These are phyloP conservation scores for Antennarius striatus DNA, from an alignment of 2,113 vertebrate species.

Conservation along the genomic window DNA sequence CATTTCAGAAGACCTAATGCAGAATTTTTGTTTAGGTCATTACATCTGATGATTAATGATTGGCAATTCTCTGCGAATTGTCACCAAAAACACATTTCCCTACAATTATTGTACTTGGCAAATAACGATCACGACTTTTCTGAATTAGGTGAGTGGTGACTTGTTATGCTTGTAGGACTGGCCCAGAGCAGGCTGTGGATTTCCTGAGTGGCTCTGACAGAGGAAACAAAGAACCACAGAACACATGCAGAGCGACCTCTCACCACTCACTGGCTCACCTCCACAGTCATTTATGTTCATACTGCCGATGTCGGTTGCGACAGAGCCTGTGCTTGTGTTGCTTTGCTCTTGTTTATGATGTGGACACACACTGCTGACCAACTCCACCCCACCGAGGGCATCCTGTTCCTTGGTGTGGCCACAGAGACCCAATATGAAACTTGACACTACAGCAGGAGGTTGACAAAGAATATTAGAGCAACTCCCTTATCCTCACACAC, in stretches of 20 bases:
- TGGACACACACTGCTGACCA: slow-evolving; percentile 34
- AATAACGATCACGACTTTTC: slow-evolving; percentile 41
- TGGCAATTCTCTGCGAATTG: slow-evolving; percentile 40
- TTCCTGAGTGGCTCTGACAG: slow-evolving; percentile 57
- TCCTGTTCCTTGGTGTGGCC: slow-evolving; percentile 57
- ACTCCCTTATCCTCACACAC: slow-evolving; percentile 44
- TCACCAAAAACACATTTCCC: slow-evolving; percentile 35
- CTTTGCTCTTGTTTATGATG: slow-evolving; percentile 26
- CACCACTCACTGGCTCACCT: slow-evolving; percentile 59
- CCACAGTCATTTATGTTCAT: slow-evolving; percentile 54
- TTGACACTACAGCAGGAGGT: slow-evolving; percentile 77
- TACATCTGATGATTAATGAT: slow-evolving; percentile 15
- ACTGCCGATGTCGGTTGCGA: slow-evolving; percentile 54
- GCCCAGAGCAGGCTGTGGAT: slow-evolving; percentile 32
- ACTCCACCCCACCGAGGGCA: slow-evolving; percentile 52
- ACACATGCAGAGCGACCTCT: slow-evolving; percentile 59
- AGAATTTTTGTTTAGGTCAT: slow-evolving; percentile 13
- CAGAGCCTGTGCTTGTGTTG: slow-evolving; percentile 34
- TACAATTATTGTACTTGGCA: slow-evolving; percentile 53
- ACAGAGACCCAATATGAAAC: slow-evolving; percentile 69
- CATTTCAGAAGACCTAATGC: slow-evolving; percentile 37
- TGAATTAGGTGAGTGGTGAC: slow-evolving; percentile 58
- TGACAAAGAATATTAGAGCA: slow-evolving; percentile 80
- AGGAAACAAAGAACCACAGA: slow-evolving; percentile 65
- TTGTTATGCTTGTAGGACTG: slow-evolving; percentile 61